phyloP scores from a whole-genome alignment of 1,140 invertebrate species.

The Zelostemma sp. region DNA sequence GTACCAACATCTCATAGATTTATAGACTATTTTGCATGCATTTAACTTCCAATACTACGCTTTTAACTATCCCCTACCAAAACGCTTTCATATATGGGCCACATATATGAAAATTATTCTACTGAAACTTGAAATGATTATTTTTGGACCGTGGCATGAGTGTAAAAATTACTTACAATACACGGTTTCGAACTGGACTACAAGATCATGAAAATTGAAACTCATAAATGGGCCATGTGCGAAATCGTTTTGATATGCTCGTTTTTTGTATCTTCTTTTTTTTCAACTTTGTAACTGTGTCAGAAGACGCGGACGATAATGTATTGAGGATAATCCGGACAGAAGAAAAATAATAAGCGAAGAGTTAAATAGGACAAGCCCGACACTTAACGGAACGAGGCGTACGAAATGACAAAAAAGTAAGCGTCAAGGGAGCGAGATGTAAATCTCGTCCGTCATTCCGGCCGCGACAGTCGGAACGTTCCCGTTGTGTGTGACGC shows the following conservation, averaged over 20 bases:
- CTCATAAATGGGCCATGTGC: too few relatives aligned
- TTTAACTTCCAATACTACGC: neutral
- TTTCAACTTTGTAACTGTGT: too few relatives aligned
- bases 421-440: conserved; percentile 8
- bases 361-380: conserved; percentile 16
- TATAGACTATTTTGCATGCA: conserved; percentile 1
- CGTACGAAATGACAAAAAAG: conserved; percentile 15
- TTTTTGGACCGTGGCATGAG: too few relatives aligned
- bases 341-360: conserved; percentile 1
- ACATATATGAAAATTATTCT: too few relatives aligned
- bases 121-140: too few relatives aligned
- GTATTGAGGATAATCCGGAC: conserved; percentile 1
- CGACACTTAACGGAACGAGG: conserved; percentile 29
- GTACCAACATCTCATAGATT: conserved; percentile 1
- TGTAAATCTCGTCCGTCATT: conserved; percentile 34
- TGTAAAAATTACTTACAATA: too few relatives aligned
- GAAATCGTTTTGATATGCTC: too few relatives aligned
- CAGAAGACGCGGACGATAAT: too few relatives aligned
- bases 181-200: too few relatives aligned
- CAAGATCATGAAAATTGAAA: too few relatives aligned
- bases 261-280: too few relatives aligned
- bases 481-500: conserved; percentile 14
- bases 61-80: neutral
- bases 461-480: conserved; percentile 13
- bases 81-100: too few relatives aligned